These are phyloP conservation scores for Bombus terrestris DNA, from an alignment of 1,140 invertebrate genomes.

Conservation along the genomic window DNA sequence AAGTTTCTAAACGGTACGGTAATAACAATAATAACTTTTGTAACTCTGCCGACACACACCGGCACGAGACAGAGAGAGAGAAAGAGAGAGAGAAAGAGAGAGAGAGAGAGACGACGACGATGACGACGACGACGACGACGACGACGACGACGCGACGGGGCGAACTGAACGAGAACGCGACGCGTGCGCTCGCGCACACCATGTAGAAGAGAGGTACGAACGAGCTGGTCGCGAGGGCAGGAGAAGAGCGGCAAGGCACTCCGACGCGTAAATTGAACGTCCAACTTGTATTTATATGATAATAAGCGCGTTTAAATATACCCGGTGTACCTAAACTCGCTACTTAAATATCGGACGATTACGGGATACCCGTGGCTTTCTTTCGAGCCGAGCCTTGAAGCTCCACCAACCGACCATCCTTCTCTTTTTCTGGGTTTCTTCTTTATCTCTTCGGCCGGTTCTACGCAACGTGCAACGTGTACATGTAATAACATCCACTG, in stretches of 20 bases:
- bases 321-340: constrained; percentile 80
- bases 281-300: constrained; percentile 84
- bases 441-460: constrained; percentile 27
- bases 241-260: constrained; percentile 55
- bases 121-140: not conserved
- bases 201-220: not conserved
- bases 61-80: not conserved
- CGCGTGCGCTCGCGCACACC: not conserved
- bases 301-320: constrained; percentile 83
- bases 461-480: constrained; percentile 36
- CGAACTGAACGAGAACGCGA: constrained; percentile 8
- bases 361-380: constrained; percentile 48
- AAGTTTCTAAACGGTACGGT: constrained; percentile 82
- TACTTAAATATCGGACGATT: constrained; percentile 82
- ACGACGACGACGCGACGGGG: not conserved
- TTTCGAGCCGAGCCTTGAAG: constrained; percentile 15
- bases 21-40: constrained; percentile 83
- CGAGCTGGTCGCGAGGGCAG: constrained; percentile 9
- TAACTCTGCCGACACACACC: constrained; percentile 75
- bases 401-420: not conserved
- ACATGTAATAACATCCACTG: constrained; percentile 71
- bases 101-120: not conserved
- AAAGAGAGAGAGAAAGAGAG: too few relatives aligned
- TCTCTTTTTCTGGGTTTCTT: constrained; percentile 1
- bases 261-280: constrained; percentile 82